phyloP scores from a whole-genome alignment of 2,797 vertebrate species.

The Delichon dasypus region DNA sequence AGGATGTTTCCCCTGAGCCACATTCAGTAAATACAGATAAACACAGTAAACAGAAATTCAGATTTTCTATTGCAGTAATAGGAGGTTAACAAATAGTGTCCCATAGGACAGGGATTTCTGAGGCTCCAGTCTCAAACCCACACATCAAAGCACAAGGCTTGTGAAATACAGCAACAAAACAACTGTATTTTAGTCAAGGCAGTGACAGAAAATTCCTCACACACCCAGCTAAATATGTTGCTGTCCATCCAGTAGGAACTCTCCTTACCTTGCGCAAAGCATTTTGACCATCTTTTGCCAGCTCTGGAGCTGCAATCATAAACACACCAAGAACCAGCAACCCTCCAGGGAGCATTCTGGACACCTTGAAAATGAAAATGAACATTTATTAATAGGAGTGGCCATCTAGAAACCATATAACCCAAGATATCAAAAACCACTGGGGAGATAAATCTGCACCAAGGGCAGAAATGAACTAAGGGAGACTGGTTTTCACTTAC shows the following conservation, averaged over 20 bases:
- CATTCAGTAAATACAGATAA: background rate
- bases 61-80: background rate
- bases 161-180: background rate
- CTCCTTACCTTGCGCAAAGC: slow-evolving; percentile 82
- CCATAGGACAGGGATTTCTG: background rate
- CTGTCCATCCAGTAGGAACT: background rate
- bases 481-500: background rate
- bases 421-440: background rate
- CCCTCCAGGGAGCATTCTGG: slow-evolving; percentile 94
- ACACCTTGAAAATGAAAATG: slow-evolving; percentile 77
- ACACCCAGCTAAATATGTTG: background rate
- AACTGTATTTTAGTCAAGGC: background rate
- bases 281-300: slow-evolving; percentile 83
- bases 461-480: background rate
- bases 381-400: background rate
- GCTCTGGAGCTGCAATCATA: slow-evolving; percentile 82
- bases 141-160: background rate
- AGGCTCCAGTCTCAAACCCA: background rate
- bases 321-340: slow-evolving; percentile 89
- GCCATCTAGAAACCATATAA: background rate
- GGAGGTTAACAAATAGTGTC: background rate
- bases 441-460: background rate
- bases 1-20: background rate
- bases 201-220: background rate
- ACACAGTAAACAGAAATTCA: background rate